These are phyloP conservation scores for Manacus vitellinus DNA, from an alignment of 2,113 vertebrate species.

Conservation along the genomic window DNA sequence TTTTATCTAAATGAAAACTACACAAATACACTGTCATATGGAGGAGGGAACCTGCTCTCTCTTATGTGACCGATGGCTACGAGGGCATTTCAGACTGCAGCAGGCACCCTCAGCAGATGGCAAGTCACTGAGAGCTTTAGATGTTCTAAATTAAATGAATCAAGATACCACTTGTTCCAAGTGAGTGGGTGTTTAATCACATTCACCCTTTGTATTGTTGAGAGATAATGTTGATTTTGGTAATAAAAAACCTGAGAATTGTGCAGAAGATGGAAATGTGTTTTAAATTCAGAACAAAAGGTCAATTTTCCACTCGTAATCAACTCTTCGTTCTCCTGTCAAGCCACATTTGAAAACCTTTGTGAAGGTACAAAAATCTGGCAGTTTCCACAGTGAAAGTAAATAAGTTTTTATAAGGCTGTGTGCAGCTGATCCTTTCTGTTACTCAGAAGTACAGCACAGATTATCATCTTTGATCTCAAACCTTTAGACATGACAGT, in stretches of 20 bases:
- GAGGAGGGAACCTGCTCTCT: not conserved
- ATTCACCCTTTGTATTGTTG: constrained; percentile 7
- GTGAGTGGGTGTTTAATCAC: constrained; percentile 49
- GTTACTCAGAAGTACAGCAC: not conserved
- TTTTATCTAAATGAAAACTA: not conserved
- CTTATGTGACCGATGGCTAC: not conserved
- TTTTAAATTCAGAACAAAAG: constrained; percentile 25
- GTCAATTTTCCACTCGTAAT: not conserved
- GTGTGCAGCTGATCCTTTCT: not conserved
- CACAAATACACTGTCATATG: not conserved
- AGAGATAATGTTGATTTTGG: constrained; percentile 31
- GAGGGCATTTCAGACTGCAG: not conserved
- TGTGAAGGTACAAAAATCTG: not conserved
- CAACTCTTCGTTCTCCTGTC: not conserved
- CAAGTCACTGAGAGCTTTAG: not conserved
- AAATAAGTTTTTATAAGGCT: not conserved
- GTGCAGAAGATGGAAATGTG: not conserved
- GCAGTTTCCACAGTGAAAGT: not conserved
- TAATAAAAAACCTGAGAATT: not conserved
- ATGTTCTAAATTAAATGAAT: constrained; percentile 48
- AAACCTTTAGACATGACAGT: not conserved
- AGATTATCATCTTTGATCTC: not conserved
- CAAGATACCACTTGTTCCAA: constrained; percentile 48
- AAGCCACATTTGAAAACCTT: not conserved
- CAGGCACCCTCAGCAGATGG: constrained; percentile 55